Percentiles rank a stretch among this genome's conserved stretches.
phyloP scores from a whole-genome alignment of 2,888 invertebrate genomes.

The Drosophila trichaetosa region DNA sequence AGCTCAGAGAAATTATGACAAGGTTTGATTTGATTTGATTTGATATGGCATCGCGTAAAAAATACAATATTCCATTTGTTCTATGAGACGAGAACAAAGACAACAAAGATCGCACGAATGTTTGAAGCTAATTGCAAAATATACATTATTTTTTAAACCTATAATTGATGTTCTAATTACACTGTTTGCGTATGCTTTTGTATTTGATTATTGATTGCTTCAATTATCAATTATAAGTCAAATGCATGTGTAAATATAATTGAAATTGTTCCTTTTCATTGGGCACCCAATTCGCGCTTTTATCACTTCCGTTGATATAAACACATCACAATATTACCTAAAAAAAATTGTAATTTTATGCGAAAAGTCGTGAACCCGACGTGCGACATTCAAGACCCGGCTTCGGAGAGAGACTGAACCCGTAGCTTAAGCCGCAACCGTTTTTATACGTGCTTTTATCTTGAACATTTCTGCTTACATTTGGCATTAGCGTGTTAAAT shows the following conservation, averaged over 20 bases:
- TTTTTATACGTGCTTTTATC: neutral
- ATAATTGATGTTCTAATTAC: constrained; percentile 47
- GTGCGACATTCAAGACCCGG: constrained; percentile 29
- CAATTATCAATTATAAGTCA: constrained; percentile 17
- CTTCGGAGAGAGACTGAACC: constrained; percentile 38
- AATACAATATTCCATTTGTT: neutral
- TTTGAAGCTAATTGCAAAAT: constrained; percentile 1
- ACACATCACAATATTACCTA: constrained; percentile 1
- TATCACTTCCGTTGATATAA: constrained; percentile 4
- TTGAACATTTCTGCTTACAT: constrained; percentile 47
- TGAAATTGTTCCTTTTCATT: constrained; percentile 13
- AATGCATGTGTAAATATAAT: neutral
- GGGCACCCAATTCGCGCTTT: neutral
- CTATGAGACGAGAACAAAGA: constrained; percentile 28
- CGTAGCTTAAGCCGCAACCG: neutral
- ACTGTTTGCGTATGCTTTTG: constrained; percentile 15
- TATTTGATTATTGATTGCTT: constrained; percentile 33
- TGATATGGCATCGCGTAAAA: constrained; percentile 25
- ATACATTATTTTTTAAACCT: constrained; percentile 19
- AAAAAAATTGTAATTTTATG: neutral
- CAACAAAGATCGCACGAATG: constrained; percentile 24
- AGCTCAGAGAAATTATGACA: constrained; percentile 37
- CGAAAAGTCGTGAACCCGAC: neutral
- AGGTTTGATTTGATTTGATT: constrained; percentile 11
- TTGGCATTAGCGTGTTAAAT: constrained; percentile 12